Evolutionary conservation across 2,888 invertebrate species (phyloP), one percentile per base, ranked within the genome.

Genomic region (Mythimna pallens): DNA sequence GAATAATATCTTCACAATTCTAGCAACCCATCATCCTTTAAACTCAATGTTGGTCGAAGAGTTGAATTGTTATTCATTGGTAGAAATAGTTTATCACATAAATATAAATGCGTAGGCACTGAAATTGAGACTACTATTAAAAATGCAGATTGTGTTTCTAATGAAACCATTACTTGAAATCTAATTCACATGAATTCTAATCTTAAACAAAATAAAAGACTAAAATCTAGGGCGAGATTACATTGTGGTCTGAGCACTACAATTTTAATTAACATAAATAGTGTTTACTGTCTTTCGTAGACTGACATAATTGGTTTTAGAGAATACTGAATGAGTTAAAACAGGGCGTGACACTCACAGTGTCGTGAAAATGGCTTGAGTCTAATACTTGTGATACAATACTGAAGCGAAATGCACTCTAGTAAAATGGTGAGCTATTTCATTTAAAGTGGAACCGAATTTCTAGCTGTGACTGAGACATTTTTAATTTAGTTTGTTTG

Each of bases 221-320:
- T 4, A 36, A n/a, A 65, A 80, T 62, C 34, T 55, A 30, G 47
- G 20, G 3, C 61, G 57, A 55, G 40, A 58, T 47, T 43, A 63
- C 22, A n/a, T 17, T n/a, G 43, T 50, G 25, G 80, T 62, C 65
- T 80, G 14, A 30, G 22, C 50, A 57, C n/a, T 57, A 52, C 43
- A 57, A 52, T 73, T 80, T 77, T 73, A 77, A 77, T 80, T 74
- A 77, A 58, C 74, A 80, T 80, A 77, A 77, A 76, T 62, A 76
- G 55, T 73, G 62, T 65, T 65, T 47, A 25, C 62, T 80, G 74
- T 58, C 77, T 63, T 64, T 76, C 55, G 43, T 61, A 34, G 34
- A 63, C 57, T 47, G 76, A 76, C 36, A 55, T 62, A 75, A 76
- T 76, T 76, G 77, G 70, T 65, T 70, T 76, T 22, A 76, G 65